A percentile compares a stretch with the other conserved stretches of the same genome.
Conservation (phyloP, 2,797 vertebrate species). For the Gobio occitaniae region DNA sequence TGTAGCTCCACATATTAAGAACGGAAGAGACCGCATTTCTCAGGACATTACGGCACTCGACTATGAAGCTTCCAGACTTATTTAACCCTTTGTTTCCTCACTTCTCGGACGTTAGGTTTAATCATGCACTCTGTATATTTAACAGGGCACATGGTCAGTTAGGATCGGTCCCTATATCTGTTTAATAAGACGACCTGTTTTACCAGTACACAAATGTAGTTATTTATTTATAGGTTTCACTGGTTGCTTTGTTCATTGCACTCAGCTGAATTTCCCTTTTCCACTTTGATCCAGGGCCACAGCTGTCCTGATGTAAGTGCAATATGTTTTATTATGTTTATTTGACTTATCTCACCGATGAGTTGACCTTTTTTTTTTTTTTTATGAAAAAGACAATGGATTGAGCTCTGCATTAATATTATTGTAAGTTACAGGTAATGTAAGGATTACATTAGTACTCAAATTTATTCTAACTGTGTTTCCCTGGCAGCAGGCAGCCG, state of each 20-base stretch:
- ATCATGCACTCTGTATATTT: constrained; percentile 74
- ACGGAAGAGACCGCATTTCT: constrained; percentile 74
- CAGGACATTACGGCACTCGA: constrained; percentile 76
- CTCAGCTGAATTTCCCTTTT: constrained; percentile 77
- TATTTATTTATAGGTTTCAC: constrained; percentile 93
- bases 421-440: constrained; percentile 74
- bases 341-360: constrained; percentile 71
- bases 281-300: constrained; percentile 71
- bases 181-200: constrained; percentile 65
- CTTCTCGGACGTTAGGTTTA: constrained; percentile 63
- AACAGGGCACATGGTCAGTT: constrained; percentile 63
- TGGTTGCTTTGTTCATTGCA: constrained; percentile 81
- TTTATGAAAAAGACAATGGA: constrained; percentile 69
- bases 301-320: constrained; percentile 89
- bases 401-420: constrained; percentile 80
- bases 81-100: constrained; percentile 54
- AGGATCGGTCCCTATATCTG: constrained; percentile 58
- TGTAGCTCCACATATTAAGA: constrained; percentile 73
- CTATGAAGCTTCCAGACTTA: constrained; percentile 69
- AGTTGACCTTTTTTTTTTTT: constrained; percentile 66
- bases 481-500: constrained; percentile 84
- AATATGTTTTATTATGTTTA: constrained; percentile 83
- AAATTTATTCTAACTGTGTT: constrained; percentile 76
- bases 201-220: constrained; percentile 76
- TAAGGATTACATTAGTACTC: constrained; percentile 73